These are phyloP conservation scores for Poeciliopsis retropinna DNA, from an alignment of 2,113 vertebrate genomes.

Conservation along the genomic window DNA sequence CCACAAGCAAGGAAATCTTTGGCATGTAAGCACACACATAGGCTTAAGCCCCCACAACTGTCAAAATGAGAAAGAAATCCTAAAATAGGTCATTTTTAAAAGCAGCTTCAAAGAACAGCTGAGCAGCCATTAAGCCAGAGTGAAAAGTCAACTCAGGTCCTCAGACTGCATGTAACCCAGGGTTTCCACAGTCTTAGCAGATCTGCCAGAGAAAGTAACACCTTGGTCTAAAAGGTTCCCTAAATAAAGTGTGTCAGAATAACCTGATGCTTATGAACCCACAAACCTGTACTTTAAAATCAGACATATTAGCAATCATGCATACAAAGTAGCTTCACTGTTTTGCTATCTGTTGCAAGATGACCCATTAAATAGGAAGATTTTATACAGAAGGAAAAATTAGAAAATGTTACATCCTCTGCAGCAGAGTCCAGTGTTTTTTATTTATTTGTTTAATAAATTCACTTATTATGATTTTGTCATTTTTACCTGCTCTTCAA, in stretches of 20 bases:
- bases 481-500: not conserved
- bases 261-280: slow-evolving; percentile 47
- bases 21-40: slow-evolving; percentile 24
- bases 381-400: slow-evolving; percentile 2
- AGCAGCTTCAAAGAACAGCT: slow-evolving; percentile 43
- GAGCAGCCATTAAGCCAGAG: slow-evolving; percentile 38
- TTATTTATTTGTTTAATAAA: not conserved
- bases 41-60: slow-evolving; percentile 48
- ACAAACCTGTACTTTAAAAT: slow-evolving; percentile 46
- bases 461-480: not conserved
- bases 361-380: not conserved
- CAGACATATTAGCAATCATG: slow-evolving; percentile 26
- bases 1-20: slow-evolving; percentile 34
- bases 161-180: slow-evolving; percentile 45
- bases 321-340: slow-evolving; percentile 10
- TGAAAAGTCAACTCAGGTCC: slow-evolving; percentile 48
- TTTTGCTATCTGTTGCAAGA: slow-evolving; percentile 11
- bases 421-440: too few relatives aligned
- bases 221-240: slow-evolving; percentile 69
- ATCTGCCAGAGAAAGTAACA: slow-evolving; percentile 57
- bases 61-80: slow-evolving; percentile 50
- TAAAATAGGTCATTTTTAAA: slow-evolving; percentile 68
- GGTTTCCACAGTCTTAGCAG: slow-evolving; percentile 44
- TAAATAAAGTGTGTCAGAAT: slow-evolving; percentile 63
- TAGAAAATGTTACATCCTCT: not conserved